Conservation (phyloP, 2,797 vertebrate species). For the Cheirogaleus major region DNA sequence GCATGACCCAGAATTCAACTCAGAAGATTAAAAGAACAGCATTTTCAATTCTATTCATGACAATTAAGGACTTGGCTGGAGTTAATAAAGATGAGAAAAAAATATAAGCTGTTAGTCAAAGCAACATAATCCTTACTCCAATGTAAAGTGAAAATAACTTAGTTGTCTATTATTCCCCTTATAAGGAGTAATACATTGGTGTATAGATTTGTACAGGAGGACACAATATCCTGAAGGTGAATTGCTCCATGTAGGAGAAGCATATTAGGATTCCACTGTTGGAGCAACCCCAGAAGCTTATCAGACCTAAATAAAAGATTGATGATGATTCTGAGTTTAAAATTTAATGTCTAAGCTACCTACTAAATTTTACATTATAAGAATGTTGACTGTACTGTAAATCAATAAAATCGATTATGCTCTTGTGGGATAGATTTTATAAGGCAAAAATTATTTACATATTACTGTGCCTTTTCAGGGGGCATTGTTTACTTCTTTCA, state of each 20-base stretch:
- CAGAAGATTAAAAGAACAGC: slow-evolving; percentile 61
- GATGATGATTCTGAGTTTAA: slow-evolving; percentile 75
- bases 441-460: slow-evolving; percentile 35
- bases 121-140: neutral
- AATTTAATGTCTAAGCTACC: slow-evolving; percentile 70
- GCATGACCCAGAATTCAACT: slow-evolving; percentile 64
- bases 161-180: neutral
- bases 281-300: slow-evolving; percentile 49
- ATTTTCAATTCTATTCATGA: slow-evolving; percentile 54
- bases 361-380: slow-evolving; percentile 69
- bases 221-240: neutral
- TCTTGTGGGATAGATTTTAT: neutral
- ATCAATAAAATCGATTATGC: slow-evolving; percentile 64
- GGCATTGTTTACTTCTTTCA: neutral
- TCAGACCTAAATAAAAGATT: slow-evolving; percentile 76
- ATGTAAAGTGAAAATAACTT: neutral
- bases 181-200: neutral
- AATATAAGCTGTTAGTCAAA: neutral
- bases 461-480: neutral
- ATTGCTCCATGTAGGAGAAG: neutral
- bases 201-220: neutral
- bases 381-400: slow-evolving; percentile 20
- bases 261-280: neutral
- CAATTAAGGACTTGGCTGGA: slow-evolving; percentile 45
- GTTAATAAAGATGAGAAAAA: neutral